These are phyloP conservation scores for Drosophila ananassae DNA, from an alignment of 1,140 invertebrate species.

Conservation along the genomic window DNA sequence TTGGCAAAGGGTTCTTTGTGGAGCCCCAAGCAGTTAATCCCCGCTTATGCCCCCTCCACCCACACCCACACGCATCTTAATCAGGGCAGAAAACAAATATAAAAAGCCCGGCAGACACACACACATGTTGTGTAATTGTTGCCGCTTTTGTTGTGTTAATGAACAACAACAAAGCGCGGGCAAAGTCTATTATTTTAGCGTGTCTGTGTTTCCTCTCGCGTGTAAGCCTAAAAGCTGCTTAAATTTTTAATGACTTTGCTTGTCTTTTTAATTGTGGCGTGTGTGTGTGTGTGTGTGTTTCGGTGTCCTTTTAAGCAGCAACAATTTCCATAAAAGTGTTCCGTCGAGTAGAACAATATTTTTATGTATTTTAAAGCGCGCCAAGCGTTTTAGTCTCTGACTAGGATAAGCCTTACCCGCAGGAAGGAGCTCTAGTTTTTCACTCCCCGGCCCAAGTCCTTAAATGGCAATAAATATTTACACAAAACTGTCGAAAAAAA, in stretches of 20 bases:
- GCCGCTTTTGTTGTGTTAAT: conserved; percentile 22
- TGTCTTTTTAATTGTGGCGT: conserved; percentile 74
- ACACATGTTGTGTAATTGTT: conserved; percentile 44
- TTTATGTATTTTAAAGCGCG: background rate
- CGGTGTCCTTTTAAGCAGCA: conserved; percentile 29
- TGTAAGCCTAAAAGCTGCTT: conserved; percentile 80
- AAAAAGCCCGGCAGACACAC: conserved; percentile 19
- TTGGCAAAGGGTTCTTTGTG: conserved; percentile 27
- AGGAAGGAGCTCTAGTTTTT: no score
- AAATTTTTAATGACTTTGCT: conserved; percentile 80
- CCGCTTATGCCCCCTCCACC: conserved; percentile 3
- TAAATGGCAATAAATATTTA: conserved; percentile 61
- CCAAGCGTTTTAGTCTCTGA: background rate
- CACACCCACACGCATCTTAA: conserved; percentile 51
- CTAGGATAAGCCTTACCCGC: no score
- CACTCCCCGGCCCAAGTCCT: no score
- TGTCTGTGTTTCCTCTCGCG: conserved; percentile 43
- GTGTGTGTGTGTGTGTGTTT: conserved; percentile 33
- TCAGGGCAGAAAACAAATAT: conserved; percentile 49
- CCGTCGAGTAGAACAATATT: conserved; percentile 20
- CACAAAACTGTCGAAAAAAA: conserved; percentile 25
- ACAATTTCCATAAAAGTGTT: conserved; percentile 25
- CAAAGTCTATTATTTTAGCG: conserved; percentile 37
- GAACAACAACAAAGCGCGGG: conserved; percentile 28
- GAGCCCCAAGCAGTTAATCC: conserved; percentile 18